Evolutionary conservation across 2,113 vertebrate species (phyloP), one percentile per base, ranked within the genome.

Genomic region (Nematolebias whitei): DNA sequence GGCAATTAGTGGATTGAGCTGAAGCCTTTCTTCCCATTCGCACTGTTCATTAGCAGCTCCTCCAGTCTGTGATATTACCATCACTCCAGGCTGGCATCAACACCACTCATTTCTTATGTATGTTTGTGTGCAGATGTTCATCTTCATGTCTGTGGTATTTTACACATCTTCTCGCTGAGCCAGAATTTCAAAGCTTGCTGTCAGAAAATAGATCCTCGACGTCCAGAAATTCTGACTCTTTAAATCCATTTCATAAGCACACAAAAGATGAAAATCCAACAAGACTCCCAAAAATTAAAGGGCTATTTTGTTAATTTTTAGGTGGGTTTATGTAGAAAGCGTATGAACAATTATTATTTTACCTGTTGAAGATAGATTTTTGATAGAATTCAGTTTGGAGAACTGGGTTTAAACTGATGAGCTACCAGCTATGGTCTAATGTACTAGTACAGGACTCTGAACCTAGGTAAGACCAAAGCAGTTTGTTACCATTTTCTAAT

Each of bases 1-100:
- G 88, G 89, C 89, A 92, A 91, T 93, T 91, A 93, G 88, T 84
- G 90, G 82, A 91, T 89, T 90, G 88, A 91, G 86, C 87, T 80
- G 74, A 74, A 88, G 87, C 87, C 84, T 92, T 90, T 92, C 88
- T 90, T 91, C 87, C 87, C 86, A 90, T 91, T 88, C 87, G 84
- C 77, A 71, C 71, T 89, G 85, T 91, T 93, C 91, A 93, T 93
- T 93, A 91, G 87, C 85, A 87, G 90, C 88, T 93, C 85, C 86
- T 89, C 85, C 82, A 90, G 88, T 89, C 84, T 87, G 82, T 88
- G 87, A 90, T 91, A 90, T 89, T 87, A 86, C 83, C 88, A 89
- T 91, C 89, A 91, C 87, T 89, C 85, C 69, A 80, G 83, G 80
- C 70, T 87, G 80, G 76, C 85, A 86, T 80, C 85, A 87, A 88